These are phyloP conservation scores for Nixonia krombeini DNA, from an alignment of 1,140 invertebrate genomes.

Conservation along the genomic window DNA sequence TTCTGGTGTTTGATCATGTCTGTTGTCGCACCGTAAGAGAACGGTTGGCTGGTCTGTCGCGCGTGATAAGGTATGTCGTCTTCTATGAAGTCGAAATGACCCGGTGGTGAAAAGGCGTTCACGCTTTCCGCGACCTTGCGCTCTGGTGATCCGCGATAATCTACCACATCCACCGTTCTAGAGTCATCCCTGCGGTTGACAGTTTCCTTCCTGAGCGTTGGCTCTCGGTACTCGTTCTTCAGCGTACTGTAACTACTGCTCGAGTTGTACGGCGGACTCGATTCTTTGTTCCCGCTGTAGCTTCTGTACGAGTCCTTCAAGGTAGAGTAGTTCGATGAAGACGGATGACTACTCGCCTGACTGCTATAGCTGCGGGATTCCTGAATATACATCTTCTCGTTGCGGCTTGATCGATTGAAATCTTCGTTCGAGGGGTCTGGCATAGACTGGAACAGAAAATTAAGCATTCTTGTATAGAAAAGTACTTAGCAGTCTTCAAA, in stretches of 20 bases:
- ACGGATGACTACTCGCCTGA: conserved; percentile 55
- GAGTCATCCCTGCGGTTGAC: conserved; percentile 22
- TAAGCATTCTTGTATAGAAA: too few species aligned
- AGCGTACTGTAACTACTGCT: conserved; percentile 63
- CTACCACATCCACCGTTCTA: conserved; percentile 48
- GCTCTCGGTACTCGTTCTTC: conserved; percentile 59
- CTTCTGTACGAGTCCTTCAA: conserved; percentile 64
- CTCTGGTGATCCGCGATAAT: conserved; percentile 53
- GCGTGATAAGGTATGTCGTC: conserved; percentile 87
- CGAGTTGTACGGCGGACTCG: conserved; percentile 58
- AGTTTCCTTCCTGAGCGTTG: conserved; percentile 32
- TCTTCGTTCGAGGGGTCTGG: conserved; percentile 63
- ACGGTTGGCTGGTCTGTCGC: conserved; percentile 83
- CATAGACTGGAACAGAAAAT: too few species aligned
- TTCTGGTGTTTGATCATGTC: conserved; percentile 75
- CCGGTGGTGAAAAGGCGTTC: conserved; percentile 61
- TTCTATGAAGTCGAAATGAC: conserved; percentile 69
- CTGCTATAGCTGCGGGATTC: conserved; percentile 59
- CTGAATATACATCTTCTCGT: conserved; percentile 64
- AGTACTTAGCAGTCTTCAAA: too few species aligned
- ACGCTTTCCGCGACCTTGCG: conserved; percentile 47
- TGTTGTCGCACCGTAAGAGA: conserved; percentile 81
- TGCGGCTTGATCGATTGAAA: conserved; percentile 51
- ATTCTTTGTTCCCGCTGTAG: conserved; percentile 58
- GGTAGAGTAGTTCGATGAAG: conserved; percentile 63